Evolutionary conservation across 2,888 invertebrate genomes (phyloP).

Genomic region (Caenorhabditis sinica): DNA sequence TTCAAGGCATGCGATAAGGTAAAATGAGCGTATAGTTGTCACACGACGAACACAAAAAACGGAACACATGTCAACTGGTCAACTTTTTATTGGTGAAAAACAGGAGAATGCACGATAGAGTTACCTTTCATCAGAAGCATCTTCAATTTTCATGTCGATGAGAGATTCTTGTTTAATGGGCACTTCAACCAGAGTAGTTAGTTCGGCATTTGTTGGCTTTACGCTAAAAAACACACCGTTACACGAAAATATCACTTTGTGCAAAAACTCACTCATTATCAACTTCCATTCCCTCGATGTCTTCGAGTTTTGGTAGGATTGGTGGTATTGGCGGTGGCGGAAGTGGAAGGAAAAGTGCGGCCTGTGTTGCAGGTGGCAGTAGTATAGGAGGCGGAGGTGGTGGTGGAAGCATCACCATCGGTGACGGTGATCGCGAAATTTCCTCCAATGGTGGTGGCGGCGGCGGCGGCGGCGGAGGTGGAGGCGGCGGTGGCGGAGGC

Average conservation of each 20-base stretch:
- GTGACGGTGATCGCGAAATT: too few relatives aligned
- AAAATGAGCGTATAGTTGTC: background rate
- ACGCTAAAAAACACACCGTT: slow-evolving; percentile 1
- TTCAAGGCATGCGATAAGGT: slow-evolving; percentile 1
- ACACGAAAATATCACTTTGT: background rate
- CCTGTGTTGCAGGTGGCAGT: too few relatives aligned
- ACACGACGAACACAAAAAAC: slow-evolving; percentile 12
- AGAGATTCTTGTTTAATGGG: slow-evolving; percentile 8
- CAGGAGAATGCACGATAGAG: background rate
- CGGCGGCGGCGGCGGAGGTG: background rate
- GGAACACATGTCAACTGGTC: background rate
- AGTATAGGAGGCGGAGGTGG: too few relatives aligned
- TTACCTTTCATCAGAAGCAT: slow-evolving; percentile 17
- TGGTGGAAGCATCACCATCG: too few relatives aligned
- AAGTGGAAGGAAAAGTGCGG: too few relatives aligned
- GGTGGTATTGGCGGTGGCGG: background rate
- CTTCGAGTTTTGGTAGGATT: background rate
- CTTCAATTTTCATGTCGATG: background rate
- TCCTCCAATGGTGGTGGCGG: too few relatives aligned
- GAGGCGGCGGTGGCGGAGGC: slow-evolving; percentile 1
- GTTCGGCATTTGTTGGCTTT: background rate
- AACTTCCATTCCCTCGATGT: background rate
- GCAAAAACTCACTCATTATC: background rate
- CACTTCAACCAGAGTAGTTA: background rate
- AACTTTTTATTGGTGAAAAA: slow-evolving; percentile 12